These are phyloP conservation scores for Orycteropus afer DNA, from an alignment of 2,113 vertebrate genomes.

Conservation along the genomic window DNA sequence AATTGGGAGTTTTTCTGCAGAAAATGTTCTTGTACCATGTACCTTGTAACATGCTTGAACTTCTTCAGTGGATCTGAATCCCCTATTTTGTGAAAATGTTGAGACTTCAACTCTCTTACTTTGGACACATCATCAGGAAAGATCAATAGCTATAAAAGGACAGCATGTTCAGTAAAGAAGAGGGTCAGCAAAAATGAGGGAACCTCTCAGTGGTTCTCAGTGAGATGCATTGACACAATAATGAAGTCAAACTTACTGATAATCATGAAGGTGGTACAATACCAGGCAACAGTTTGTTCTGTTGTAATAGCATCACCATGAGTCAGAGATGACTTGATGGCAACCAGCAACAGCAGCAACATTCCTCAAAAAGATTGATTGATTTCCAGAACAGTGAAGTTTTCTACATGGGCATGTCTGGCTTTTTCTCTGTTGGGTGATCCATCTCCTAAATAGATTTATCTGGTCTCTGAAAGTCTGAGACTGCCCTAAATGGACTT, in stretches of 20 bases:
- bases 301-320: neutral
- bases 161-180: neutral
- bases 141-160: neutral
- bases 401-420: neutral
- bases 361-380: neutral
- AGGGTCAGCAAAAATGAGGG: neutral
- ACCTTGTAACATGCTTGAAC: neutral
- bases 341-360: neutral
- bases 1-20: neutral
- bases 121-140: too few species aligned
- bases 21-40: neutral
- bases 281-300: neutral
- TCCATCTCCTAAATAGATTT: neutral
- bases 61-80: neutral
- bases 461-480: neutral
- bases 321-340: neutral
- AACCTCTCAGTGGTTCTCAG: neutral
- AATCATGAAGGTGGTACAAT: neutral
- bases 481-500: neutral
- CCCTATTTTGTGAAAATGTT: neutral
- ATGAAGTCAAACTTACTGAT: neutral
- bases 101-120: neutral
- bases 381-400: rapidly evolving
- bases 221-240: neutral
- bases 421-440: neutral